phyloP scores from a whole-genome alignment of 2,113 vertebrate species.

The Lepus timidus region DNA sequence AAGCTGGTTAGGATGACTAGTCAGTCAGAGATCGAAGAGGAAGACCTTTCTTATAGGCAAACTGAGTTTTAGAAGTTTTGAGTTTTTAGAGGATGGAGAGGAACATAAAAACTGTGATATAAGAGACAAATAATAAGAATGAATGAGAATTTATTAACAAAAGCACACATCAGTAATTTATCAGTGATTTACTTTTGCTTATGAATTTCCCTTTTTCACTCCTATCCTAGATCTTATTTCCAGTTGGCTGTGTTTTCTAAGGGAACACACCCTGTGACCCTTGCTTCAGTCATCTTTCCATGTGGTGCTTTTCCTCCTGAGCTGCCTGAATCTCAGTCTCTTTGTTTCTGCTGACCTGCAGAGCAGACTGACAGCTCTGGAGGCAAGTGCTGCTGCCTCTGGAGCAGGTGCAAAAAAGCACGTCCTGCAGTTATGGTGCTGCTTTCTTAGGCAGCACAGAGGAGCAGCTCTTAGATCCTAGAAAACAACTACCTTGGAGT shows the following conservation, averaged over 20 bases:
- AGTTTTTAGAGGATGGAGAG: neutral
- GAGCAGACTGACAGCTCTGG: slow-evolving; percentile 15
- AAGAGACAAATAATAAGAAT: neutral
- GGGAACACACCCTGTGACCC: neutral
- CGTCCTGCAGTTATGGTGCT: neutral
- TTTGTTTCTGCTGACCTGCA: slow-evolving; percentile 52
- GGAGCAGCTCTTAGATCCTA: slow-evolving; percentile 33
- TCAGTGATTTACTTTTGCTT: neutral
- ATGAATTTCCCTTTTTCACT: neutral
- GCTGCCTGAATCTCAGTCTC: neutral
- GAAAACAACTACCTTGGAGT: slow-evolving; percentile 7
- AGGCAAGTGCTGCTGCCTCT: slow-evolving; percentile 42
- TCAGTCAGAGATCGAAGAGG: neutral
- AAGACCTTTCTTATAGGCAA: neutral
- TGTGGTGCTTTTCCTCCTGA: neutral
- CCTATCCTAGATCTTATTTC: neutral
- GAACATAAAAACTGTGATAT: neutral
- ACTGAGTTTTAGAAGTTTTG: neutral
- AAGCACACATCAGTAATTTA: neutral
- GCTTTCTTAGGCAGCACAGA: slow-evolving; percentile 25
- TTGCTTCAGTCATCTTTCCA: neutral
- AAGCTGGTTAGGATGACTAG: neutral
- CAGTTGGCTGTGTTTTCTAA: neutral
- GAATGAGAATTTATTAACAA: neutral
- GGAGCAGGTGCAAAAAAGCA: neutral